A percentile compares a stretch with the other conserved stretches of the same genome.
Evolutionary conservation across 2,113 vertebrate species (phyloP).

Genomic region (Elachura formosa): DNA sequence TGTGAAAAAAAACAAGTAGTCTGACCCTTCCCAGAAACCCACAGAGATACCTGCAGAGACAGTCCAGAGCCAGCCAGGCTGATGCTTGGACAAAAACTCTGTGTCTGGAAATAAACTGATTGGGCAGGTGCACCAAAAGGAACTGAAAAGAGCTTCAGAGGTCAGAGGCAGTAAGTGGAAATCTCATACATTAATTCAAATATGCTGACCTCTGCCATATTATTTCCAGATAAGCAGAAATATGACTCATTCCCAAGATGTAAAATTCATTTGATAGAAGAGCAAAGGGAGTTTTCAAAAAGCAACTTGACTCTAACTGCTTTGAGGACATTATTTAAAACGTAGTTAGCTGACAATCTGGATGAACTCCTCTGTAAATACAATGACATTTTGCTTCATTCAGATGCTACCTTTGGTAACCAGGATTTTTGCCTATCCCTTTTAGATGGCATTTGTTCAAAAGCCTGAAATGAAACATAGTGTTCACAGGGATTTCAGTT

Average conservation of each 20-base stretch:
- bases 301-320: background rate
- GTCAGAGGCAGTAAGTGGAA: background rate
- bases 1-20: background rate
- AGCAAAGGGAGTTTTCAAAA: background rate
- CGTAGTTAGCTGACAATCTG: background rate
- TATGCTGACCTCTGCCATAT: background rate
- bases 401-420: background rate
- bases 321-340: background rate
- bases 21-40: background rate
- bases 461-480: background rate
- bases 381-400: background rate
- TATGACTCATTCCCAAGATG: constrained; percentile 4
- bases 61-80: background rate
- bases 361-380: background rate
- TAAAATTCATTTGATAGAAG: background rate
- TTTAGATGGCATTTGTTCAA: background rate
- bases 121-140: background rate
- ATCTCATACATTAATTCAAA: constrained; percentile 18
- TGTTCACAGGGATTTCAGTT: background rate
- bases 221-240: constrained; percentile 25
- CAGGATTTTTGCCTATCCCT: background rate
- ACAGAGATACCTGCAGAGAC: background rate
- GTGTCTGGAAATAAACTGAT: background rate
- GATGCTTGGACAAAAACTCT: background rate
- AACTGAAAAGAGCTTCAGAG: background rate